A percentile compares a stretch with the other conserved stretches of the same genome.
Evolutionary conservation across 2,113 vertebrate genomes (phyloP).

Genomic region (Spilogale gracilis): DNA sequence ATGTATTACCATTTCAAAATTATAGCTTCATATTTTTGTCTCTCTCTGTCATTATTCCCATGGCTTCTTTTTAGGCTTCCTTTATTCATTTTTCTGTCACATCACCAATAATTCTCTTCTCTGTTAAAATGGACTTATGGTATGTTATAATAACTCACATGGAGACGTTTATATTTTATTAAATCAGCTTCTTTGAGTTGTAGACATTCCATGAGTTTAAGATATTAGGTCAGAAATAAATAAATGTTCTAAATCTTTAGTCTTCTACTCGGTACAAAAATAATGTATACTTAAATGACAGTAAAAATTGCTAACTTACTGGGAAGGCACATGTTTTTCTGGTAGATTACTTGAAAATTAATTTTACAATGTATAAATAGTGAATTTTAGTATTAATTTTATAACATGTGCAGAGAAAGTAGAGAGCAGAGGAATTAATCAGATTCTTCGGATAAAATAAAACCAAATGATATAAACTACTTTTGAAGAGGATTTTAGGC

Average conservation of each 20-base stretch:
- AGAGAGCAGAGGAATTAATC: not conserved
- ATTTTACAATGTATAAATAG: not conserved
- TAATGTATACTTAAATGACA: conserved; percentile 31
- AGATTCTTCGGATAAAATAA: conserved; percentile 15
- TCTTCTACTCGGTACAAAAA: not conserved
- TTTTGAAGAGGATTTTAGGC: not conserved
- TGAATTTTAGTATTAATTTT: not conserved
- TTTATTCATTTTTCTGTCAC: conserved; percentile 17
- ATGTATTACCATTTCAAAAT: not conserved
- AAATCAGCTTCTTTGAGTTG: not conserved
- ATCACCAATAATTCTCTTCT: not conserved
- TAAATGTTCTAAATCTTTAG: not conserved
- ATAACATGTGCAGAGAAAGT: not conserved
- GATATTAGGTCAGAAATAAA: conserved; percentile 31
- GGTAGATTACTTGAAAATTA: not conserved
- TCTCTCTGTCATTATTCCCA: not conserved
- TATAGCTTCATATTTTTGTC: not conserved
- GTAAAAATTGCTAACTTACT: conserved; percentile 21
- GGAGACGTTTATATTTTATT: not conserved
- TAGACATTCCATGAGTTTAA: not conserved
- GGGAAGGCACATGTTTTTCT: not conserved
- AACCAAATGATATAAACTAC: not conserved
- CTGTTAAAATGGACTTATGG: not conserved
- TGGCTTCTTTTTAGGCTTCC: not conserved
- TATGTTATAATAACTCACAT: not conserved